These are phyloP conservation scores for Brachionus koreanus DNA, from an alignment of 1,140 invertebrate genomes.

Conservation along the genomic window DNA sequence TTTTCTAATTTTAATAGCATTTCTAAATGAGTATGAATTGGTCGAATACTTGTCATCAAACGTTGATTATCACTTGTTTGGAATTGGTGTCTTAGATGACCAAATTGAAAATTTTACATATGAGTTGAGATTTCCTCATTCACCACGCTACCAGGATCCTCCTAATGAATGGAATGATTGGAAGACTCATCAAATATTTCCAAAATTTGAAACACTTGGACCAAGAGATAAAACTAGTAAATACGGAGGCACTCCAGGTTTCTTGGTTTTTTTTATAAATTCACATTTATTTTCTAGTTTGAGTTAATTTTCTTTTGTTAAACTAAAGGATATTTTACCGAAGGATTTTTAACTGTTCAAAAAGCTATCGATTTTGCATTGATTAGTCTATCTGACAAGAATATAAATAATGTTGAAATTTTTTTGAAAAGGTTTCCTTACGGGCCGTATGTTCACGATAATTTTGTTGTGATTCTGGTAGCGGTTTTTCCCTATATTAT, in stretches of 20 bases:
- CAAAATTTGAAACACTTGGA: conserved; percentile 66
- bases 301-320: conserved; percentile 27
- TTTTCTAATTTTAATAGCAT: conserved; percentile 48
- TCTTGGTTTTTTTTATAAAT: not conserved
- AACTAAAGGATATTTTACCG: conserved; percentile 60
- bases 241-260: conserved; percentile 66
- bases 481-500: conserved; percentile 61
- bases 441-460: conserved; percentile 54
- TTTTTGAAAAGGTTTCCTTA: conserved; percentile 47
- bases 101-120: conserved; percentile 54
- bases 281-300: not conserved
- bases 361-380: conserved; percentile 65
- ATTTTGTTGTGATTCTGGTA: conserved; percentile 58
- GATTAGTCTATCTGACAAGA: conserved; percentile 39
- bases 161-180: conserved; percentile 61
- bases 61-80: conserved; percentile 52
- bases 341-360: conserved; percentile 69
- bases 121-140: conserved; percentile 65
- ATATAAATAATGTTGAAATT: conserved; percentile 61
- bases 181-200: conserved; percentile 67
- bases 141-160: conserved; percentile 59
- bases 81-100: conserved; percentile 53
- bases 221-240: conserved; percentile 62
- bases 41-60: conserved; percentile 51
- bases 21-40: conserved; percentile 55